Evolutionary conservation across 2,888 invertebrate genomes (phyloP).

Genomic region (Pomacea canaliculata): DNA sequence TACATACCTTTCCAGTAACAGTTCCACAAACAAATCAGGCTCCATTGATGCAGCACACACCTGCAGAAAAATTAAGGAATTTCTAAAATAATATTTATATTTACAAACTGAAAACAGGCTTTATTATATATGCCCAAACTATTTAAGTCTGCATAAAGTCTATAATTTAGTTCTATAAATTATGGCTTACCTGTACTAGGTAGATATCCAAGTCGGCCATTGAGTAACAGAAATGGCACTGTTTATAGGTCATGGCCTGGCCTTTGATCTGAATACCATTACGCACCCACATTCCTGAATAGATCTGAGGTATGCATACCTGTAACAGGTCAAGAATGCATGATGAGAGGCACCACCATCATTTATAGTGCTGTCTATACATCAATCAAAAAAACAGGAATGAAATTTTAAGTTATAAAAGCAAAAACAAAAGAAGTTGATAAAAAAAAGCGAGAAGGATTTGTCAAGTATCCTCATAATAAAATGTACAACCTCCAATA

Average conservation of each 20-base stretch:
- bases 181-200: constrained; percentile 79
- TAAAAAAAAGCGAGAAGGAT: too few species aligned
- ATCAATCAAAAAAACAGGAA: too few species aligned
- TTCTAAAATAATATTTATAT: not conserved
- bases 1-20: constrained; percentile 87
- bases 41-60: constrained; percentile 90
- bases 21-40: constrained; percentile 84
- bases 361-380: too few species aligned
- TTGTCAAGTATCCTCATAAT: too few species aligned
- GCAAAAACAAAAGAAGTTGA: too few species aligned
- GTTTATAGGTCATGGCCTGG: constrained; percentile 99
- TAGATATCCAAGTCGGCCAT: constrained; percentile 98
- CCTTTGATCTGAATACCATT: constrained; percentile 98
- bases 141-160: too few species aligned
- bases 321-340: constrained; percentile 67
- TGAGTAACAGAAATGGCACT: constrained; percentile 98
- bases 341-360: too few species aligned
- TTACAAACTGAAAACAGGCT: not conserved
- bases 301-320: constrained; percentile 95
- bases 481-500: too few species aligned
- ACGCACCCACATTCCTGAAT: constrained; percentile 94
- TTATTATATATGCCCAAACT: not conserved
- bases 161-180: too few species aligned
- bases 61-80: constrained; percentile 37
- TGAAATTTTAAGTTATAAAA: too few species aligned